Evolutionary conservation across 2,888 invertebrate species (phyloP), one percentile per base, ranked within the genome.

Genomic region (Eutolmus rufibarbis): DNA sequence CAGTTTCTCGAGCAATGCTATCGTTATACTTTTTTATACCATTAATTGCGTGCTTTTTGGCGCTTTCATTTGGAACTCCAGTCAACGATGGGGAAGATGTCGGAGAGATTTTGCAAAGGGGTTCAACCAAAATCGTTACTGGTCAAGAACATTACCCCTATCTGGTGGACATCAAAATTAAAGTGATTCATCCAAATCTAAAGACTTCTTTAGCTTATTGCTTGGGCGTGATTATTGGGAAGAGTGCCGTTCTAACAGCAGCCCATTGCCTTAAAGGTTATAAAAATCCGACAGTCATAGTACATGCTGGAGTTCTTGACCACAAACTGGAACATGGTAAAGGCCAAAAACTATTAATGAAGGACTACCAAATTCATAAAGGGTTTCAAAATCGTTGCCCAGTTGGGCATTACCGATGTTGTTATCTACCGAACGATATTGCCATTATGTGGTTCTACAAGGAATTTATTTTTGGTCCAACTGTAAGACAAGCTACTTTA

Each of bases 201-300:
- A n/a, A 51, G 16, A n/a, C 51, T 51, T 51, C 51, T 7, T 16
- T 7, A n/a, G 16, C 2, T 19, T 51, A 51, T 51, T 51, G 51
- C 7, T n/a, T n/a, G 19, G 51, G 51, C 8, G 51, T 51, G n/a
- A 51, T 51, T n/a, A 51, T 51, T 51, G 92, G 92, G 37, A 89
- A 90, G 23, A 93, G 94, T 84, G 46, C 77, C 14, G 91, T 93
- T 1, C 82, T 94, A 5, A 94, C 94, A 1, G 94, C 94, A 19
- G 94, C 94, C 5, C 94, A 94, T 89, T 94, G 94, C 89, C 8
- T 85, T 1, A 8, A 16, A 0, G 51, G 5, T 51, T 51, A 5
- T 2, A n/a, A n/a, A 16, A 16, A n/a, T n/a, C 51, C 51, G 7
- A 51, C 51, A 19, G 46, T 23, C 5, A 9, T n/a, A 34, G 9